Conservation (phyloP, 2,888 invertebrate genomes). For the Gortyna flavago region DNA sequence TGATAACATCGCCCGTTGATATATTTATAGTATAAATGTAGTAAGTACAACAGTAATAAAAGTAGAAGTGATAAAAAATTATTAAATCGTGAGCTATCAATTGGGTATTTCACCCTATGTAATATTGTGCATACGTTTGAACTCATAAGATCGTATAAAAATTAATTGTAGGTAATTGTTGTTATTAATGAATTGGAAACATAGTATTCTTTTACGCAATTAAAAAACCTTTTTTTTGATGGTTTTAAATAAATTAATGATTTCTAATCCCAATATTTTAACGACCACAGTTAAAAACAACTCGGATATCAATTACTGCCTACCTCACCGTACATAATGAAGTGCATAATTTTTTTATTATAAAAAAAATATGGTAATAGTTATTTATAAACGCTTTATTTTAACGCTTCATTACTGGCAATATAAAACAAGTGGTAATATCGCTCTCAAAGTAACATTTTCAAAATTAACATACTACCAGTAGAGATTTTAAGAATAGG, state of each 20-base stretch:
- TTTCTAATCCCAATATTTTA: not conserved
- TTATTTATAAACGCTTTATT: slow-evolving; percentile 8
- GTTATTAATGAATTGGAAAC: not conserved
- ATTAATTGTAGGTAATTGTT: not conserved
- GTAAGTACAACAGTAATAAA: not conserved
- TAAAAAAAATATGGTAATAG: not conserved
- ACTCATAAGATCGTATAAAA: not conserved
- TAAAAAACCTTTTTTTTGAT: not conserved
- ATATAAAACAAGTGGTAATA: not conserved
- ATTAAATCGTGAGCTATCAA: not conserved
- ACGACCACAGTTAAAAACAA: not conserved
- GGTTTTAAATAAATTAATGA: not conserved
- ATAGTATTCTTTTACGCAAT: not conserved
- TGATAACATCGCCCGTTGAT: slow-evolving; percentile 36
- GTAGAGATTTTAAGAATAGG: too few species aligned
- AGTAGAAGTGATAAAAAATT: not conserved
- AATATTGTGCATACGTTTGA: not conserved
- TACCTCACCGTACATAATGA: not conserved
- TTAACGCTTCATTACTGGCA: not conserved
- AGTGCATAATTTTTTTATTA: not conserved
- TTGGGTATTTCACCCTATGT: slow-evolving; percentile 7
- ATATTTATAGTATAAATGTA: not conserved
- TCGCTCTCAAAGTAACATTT: not conserved
- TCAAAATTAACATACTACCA: not conserved
- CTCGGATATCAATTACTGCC: not conserved